Conservation (phyloP, 2,888 invertebrate species). For the Gnatocerus cornutus region DNA sequence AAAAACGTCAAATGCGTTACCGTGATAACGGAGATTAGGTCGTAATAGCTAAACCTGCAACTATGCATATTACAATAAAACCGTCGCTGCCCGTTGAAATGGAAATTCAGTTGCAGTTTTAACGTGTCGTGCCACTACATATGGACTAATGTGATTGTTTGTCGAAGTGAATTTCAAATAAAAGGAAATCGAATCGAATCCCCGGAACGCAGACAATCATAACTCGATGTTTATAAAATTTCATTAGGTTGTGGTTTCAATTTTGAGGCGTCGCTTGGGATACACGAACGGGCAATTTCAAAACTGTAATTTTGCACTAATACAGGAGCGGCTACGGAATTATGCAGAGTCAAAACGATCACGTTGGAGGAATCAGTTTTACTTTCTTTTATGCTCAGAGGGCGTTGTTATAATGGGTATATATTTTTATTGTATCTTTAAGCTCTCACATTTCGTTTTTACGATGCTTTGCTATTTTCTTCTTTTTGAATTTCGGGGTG, state of each 20-base stretch:
- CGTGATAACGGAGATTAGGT: not conserved
- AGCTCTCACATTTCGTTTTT: constrained; percentile 8
- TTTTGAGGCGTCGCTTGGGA: not conserved
- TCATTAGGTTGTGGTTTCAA: constrained; percentile 1
- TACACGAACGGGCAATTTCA: no score
- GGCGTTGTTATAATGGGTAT: constrained; percentile 4
- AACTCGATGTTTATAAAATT: not conserved
- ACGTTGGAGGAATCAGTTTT: constrained; percentile 2
- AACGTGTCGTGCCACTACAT: not conserved
- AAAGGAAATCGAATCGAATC: not conserved
- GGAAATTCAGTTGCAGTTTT: not conserved
- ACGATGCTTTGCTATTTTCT: constrained; percentile 5
- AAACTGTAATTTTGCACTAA: no score
- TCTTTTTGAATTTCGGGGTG: not conserved
- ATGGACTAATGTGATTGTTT: not conserved
- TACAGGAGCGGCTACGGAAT: no score
- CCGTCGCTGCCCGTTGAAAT: not conserved
- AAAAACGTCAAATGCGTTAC: not conserved
- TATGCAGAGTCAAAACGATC: no score
- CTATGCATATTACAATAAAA: not conserved
- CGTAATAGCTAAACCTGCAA: not conserved
- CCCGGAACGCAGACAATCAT: constrained; percentile 2
- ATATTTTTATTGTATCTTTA: constrained; percentile 19
- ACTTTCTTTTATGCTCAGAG: not conserved
- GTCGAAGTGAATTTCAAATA: constrained; percentile 1